These are phyloP conservation scores for Pomatostomus ruficeps DNA, from an alignment of 2,113 vertebrate species.

Conservation along the genomic window DNA sequence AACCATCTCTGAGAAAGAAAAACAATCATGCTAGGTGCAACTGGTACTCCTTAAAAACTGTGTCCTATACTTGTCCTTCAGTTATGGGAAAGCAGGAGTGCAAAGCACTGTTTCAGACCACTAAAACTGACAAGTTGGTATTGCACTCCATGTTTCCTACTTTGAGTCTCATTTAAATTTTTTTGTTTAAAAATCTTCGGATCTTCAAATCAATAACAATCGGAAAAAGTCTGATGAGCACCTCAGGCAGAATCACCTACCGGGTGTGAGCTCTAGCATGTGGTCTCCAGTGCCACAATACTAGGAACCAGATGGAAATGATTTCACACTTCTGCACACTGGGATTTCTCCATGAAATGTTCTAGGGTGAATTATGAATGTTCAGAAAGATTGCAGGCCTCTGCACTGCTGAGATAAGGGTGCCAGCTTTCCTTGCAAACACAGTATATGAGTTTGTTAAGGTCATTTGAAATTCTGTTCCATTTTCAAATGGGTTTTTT, in stretches of 20 bases:
- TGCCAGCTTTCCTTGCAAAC: neutral
- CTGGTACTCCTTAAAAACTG: neutral
- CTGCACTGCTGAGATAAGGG: neutral
- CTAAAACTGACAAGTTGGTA: neutral
- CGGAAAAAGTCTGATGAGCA: neutral
- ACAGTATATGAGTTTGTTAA: neutral
- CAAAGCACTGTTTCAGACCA: neutral
- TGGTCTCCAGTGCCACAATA: neutral
- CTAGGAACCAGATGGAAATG: neutral
- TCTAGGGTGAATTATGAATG: neutral
- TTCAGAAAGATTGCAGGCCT: neutral
- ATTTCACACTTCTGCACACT: neutral
- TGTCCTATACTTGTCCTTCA: neutral
- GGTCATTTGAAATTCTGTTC: constrained; percentile 14
- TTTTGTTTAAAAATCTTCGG: neutral
- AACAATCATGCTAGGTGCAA: neutral
- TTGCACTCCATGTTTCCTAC: neutral
- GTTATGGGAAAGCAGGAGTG: neutral
- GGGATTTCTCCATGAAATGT: neutral
- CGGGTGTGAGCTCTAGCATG: neutral
- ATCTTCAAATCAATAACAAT: neutral
- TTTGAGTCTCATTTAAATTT: neutral
- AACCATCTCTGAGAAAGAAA: neutral
- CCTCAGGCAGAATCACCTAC: neutral
- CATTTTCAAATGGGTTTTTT: neutral